A percentile compares a stretch with the other conserved stretches of the same genome.
Conservation (phyloP, 2,888 invertebrate species). For the Frankliniella intonsa region DNA sequence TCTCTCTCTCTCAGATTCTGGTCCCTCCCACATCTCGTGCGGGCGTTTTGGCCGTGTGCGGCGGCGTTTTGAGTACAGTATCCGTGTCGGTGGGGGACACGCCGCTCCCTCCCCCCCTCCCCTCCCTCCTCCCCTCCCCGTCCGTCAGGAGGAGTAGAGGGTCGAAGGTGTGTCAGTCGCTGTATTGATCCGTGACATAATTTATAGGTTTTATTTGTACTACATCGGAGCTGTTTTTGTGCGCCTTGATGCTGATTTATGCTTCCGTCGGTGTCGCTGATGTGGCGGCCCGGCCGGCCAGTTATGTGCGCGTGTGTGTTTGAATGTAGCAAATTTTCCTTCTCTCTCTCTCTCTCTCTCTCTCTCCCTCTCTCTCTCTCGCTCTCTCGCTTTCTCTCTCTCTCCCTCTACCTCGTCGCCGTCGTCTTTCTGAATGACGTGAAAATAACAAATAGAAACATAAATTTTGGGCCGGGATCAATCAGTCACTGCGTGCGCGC, state of each 20-base stretch:
- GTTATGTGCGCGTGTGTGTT: conserved; percentile 14
- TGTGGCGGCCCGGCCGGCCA: neutral
- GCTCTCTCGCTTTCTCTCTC: neutral
- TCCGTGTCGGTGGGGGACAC: neutral
- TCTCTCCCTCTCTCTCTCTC: neutral
- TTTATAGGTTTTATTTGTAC: conserved; percentile 27
- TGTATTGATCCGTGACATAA: conserved; percentile 22
- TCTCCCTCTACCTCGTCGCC: neutral
- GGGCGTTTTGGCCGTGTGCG: neutral
- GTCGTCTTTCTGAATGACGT: neutral
- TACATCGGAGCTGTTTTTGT: conserved; percentile 22
- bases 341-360: conserved; percentile 9
- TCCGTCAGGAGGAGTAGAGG: neutral
- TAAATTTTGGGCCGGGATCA: conserved; percentile 11
- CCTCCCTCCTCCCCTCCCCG: neutral
- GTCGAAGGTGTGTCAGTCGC: conserved; percentile 21
- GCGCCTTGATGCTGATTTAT: conserved; percentile 22
- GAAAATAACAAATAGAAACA: conserved; percentile 25
- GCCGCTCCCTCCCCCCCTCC: neutral
- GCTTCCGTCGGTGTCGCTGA: conserved; percentile 18
- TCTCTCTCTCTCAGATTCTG: no score
- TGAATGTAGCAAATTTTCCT: conserved; percentile 18
- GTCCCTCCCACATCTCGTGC: neutral
- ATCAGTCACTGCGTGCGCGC: conserved; percentile 21
- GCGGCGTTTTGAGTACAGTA: neutral